Conservation (phyloP, 2,113 vertebrate genomes). For the Oenanthe melanoleuca region DNA sequence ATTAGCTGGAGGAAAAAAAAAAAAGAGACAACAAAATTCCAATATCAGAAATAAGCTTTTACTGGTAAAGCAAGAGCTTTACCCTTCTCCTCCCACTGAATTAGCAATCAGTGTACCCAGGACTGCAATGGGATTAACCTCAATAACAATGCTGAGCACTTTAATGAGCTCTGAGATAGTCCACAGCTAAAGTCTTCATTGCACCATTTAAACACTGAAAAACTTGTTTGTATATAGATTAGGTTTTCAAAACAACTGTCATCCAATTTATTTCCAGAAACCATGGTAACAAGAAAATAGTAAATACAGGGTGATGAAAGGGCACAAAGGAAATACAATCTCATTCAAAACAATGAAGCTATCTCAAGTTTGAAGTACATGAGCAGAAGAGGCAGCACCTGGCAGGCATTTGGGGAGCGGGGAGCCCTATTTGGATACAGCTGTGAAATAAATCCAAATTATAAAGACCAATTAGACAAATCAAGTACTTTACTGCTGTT, state of each 20-base stretch:
- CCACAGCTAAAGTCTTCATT: not conserved
- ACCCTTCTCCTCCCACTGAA: not conserved
- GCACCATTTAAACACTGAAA: not conserved
- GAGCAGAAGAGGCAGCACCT: not conserved
- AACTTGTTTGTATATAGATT: not conserved
- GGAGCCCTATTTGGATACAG: not conserved
- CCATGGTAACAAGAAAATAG: not conserved
- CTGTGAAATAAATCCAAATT: not conserved
- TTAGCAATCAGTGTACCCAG: not conserved
- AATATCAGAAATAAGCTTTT: not conserved
- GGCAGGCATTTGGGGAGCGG: not conserved
- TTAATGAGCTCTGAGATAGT: constrained; percentile 2
- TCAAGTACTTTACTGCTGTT: not conserved
- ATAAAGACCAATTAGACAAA: not conserved
- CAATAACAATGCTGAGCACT: not conserved
- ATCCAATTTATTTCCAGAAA: constrained; percentile 8
- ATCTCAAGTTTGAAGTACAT: not conserved
- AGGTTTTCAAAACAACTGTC: constrained; percentile 1
- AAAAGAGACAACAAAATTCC: not conserved
- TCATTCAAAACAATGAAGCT: not conserved
- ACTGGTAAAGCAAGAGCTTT: not conserved
- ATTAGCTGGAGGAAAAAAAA: not conserved
- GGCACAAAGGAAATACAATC: not conserved
- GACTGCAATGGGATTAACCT: not conserved
- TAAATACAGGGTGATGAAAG: not conserved